These are phyloP conservation scores for Megalopta genalis DNA, from an alignment of 1,140 invertebrate species.

Conservation along the genomic window DNA sequence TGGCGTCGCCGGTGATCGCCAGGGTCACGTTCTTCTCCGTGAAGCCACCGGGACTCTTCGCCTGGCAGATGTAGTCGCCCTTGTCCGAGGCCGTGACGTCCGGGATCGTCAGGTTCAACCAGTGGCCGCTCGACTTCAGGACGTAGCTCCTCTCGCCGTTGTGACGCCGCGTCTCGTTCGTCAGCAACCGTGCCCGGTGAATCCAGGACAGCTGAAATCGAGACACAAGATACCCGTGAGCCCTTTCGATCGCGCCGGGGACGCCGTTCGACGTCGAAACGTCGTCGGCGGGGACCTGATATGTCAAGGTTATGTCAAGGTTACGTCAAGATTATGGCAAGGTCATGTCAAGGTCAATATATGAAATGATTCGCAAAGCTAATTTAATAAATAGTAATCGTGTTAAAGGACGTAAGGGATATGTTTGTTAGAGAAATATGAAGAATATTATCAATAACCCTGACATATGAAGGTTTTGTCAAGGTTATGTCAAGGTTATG, in stretches of 20 bases:
- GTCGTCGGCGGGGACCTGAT: not conserved
- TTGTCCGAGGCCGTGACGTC: slow-evolving; percentile 87
- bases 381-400: no score
- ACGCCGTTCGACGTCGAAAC: not conserved
- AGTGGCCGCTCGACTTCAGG: slow-evolving; percentile 79
- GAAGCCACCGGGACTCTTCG: slow-evolving; percentile 91
- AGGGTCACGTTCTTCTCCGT: slow-evolving; percentile 88
- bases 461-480: no score
- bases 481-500: no score
- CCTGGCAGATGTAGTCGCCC: slow-evolving; percentile 93
- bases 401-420: no score
- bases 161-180: slow-evolving; percentile 67
- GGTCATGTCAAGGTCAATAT: no score
- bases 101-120: slow-evolving; percentile 89
- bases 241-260: not conserved
- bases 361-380: no score
- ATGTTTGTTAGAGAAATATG: no score
- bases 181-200: slow-evolving; percentile 65
- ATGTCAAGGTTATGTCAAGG: no score
- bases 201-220: slow-evolving; percentile 84
- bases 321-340: no score
- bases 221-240: not conserved
- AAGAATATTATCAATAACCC: no score
- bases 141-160: slow-evolving; percentile 77
- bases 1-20: slow-evolving; percentile 79